A percentile compares a stretch with the other conserved stretches of the same genome.
These are phyloP conservation scores for Tryphoninae sp. DNA, from an alignment of 2,888 invertebrate genomes.

Conservation along the genomic window DNA sequence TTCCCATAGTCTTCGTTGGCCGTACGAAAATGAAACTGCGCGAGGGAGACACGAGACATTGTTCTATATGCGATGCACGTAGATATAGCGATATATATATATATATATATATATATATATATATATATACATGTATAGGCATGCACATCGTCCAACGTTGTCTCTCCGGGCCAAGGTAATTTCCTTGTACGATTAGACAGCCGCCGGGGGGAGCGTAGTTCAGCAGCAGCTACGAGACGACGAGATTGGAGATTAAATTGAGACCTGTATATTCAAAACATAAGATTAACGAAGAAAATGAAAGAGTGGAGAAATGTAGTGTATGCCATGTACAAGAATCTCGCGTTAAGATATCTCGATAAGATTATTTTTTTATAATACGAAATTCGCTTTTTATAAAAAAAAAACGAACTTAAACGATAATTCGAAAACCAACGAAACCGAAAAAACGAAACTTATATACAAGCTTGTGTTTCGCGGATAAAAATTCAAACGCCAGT, in stretches of 20 bases:
- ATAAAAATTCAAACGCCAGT: not conserved
- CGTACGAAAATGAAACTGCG: constrained; percentile 49
- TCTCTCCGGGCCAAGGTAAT: constrained; percentile 56
- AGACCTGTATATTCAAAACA: constrained; percentile 37
- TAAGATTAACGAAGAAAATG: constrained; percentile 32
- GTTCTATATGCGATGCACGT: constrained; percentile 5
- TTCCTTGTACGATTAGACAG: constrained; percentile 61
- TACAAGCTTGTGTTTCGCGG: not conserved
- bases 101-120: not conserved
- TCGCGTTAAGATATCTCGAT: no score
- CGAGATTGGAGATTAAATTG: constrained; percentile 59
- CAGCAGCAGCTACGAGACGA: constrained; percentile 21
- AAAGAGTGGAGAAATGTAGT: not conserved
- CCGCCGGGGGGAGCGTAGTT: constrained; percentile 24
- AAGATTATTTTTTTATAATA: no score
- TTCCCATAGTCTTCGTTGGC: constrained; percentile 34
- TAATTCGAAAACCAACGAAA: not conserved
- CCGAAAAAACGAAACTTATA: not conserved
- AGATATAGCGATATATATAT: not conserved
- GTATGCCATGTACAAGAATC: not conserved
- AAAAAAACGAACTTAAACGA: not conserved
- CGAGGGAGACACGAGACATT: constrained; percentile 17
- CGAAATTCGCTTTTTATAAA: no score
- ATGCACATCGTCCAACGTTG: constrained; percentile 34
- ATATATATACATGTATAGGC: constrained; percentile 19